phyloP scores from a whole-genome alignment of 1,140 invertebrate species.

The Caenorhabditis brenneri region DNA sequence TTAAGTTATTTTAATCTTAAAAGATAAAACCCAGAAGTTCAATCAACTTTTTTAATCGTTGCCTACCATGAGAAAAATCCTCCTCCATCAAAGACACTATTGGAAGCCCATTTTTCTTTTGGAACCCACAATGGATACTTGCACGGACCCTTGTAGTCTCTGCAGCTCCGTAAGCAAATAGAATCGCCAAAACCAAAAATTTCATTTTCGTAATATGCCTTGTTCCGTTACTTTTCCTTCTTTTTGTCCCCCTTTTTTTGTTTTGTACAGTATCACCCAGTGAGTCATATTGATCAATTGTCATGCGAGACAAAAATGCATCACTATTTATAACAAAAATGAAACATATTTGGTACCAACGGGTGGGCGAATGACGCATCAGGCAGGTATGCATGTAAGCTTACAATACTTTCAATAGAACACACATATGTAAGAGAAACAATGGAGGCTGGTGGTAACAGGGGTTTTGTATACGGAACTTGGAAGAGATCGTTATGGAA shows the following conservation, averaged over 20 bases:
- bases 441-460: not conserved
- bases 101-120: not conserved
- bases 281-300: not conserved
- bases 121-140: not conserved
- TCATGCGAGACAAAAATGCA: not conserved
- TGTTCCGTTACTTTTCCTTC: not conserved
- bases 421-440: not conserved
- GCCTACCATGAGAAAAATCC: not conserved
- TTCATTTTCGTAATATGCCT: not conserved
- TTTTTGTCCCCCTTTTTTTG: not conserved
- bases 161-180: not conserved
- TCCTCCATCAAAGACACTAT: not conserved
- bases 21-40: too few relatives aligned
- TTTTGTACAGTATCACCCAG: not conserved
- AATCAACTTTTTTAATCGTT: too few relatives aligned
- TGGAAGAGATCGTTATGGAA: not conserved
- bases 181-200: not conserved
- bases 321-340: not conserved
- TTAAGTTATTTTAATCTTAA: too few relatives aligned
- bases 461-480: not conserved
- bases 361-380: not conserved
- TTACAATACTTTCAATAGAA: not conserved
- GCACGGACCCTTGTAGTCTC: not conserved
- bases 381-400: not conserved
- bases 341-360: not conserved